A percentile compares a stretch with the other conserved stretches of the same genome.
Evolutionary conservation across 2,797 vertebrate genomes (phyloP).

Genomic region (Cephalopachus bancanus): DNA sequence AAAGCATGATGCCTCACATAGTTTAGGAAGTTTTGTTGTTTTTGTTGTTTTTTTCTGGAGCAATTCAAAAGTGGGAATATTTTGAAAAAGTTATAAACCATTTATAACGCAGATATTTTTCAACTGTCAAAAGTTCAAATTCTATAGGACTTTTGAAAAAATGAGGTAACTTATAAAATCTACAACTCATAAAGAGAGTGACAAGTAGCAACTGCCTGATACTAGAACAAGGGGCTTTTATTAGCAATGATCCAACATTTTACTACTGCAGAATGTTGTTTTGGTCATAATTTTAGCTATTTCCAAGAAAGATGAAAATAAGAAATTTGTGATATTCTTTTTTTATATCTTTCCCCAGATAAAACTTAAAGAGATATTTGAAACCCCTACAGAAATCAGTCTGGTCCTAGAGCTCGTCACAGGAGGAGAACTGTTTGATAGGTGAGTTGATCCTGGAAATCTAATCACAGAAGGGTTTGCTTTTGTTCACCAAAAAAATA

Average conservation of each 20-base stretch:
- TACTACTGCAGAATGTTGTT: not conserved
- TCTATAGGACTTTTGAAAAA: not conserved
- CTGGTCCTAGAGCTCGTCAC: slow-evolving; percentile 94
- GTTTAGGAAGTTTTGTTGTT: not conserved
- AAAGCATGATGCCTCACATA: not conserved
- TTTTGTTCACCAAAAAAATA: not conserved
- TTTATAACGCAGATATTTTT: slow-evolving; percentile 40
- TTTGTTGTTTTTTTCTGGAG: slow-evolving; percentile 17
- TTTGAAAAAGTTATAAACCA: slow-evolving; percentile 49
- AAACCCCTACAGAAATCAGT: slow-evolving; percentile 94
- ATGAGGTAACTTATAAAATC: not conserved
- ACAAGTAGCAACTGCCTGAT: not conserved
- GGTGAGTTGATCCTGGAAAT: slow-evolving; percentile 86
- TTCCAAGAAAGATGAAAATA: slow-evolving; percentile 60
- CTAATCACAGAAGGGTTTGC: not conserved
- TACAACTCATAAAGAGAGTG: not conserved
- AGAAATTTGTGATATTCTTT: slow-evolving; percentile 50
- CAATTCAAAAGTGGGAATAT: not conserved
- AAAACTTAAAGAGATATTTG: slow-evolving; percentile 96
- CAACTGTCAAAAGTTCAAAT: not conserved
- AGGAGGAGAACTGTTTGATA: slow-evolving; percentile 94
- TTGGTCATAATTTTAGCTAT: not conserved
- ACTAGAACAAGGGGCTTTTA: not conserved
- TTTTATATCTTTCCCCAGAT: slow-evolving; percentile 89
- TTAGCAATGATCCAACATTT: not conserved